These are phyloP conservation scores for Capreolus pygargus DNA, from an alignment of 2,113 vertebrate species.

Conservation along the genomic window DNA sequence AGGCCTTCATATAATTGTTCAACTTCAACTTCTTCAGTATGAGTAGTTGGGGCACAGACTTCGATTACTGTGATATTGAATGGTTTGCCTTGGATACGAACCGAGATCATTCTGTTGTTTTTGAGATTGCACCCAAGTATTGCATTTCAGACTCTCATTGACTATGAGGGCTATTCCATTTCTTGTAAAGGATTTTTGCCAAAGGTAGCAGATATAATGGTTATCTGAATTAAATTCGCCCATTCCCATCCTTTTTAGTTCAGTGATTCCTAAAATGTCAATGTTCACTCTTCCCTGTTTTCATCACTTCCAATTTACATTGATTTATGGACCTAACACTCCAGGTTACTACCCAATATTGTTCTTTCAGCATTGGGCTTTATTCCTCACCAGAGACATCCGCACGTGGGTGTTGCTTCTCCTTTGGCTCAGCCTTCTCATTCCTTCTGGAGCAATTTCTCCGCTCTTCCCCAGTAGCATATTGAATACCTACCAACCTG, in stretches of 20 bases:
- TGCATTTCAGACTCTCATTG: not conserved
- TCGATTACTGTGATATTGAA: not conserved
- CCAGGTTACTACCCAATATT: not conserved
- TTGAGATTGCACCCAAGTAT: not conserved
- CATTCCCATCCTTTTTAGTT: not conserved
- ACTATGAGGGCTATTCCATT: not conserved
- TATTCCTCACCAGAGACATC: not conserved
- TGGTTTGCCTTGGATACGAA: not conserved
- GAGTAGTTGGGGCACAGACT: not conserved
- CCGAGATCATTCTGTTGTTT: not conserved
- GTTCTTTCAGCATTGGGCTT: not conserved
- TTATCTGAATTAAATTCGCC: not conserved
- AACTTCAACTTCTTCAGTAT: not conserved
- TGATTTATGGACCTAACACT: not conserved
- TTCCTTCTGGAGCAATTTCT: not conserved
- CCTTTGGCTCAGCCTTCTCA: not conserved
- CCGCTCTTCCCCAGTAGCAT: accelerated
- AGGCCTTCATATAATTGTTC: not conserved
- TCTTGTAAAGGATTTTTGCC: not conserved
- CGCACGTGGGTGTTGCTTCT: not conserved
- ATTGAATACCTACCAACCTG: not conserved
- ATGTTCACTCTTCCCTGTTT: not conserved
- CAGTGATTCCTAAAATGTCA: not conserved
- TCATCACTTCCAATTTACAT: not conserved
- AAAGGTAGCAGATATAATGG: not conserved